A percentile compares a stretch with the other conserved stretches of the same genome.
Conservation (phyloP, 2,113 vertebrate species). For the Ctenomys sociabilis region DNA sequence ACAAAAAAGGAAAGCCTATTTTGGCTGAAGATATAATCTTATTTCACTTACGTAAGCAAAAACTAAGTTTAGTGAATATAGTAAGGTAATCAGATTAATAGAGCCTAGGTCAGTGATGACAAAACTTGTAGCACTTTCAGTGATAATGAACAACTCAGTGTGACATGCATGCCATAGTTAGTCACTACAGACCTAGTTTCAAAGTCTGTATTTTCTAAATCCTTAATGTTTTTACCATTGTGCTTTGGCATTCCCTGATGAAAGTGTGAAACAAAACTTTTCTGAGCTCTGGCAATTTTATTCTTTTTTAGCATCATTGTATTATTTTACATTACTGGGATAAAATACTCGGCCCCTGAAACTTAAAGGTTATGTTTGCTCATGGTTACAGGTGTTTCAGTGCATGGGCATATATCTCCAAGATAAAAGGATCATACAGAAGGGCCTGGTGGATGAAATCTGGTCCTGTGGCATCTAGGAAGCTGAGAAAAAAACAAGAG, state of each 20-base stretch:
- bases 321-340: not conserved
- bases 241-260: slow-evolving; percentile 5
- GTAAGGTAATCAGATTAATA: slow-evolving; percentile 19
- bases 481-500: not conserved
- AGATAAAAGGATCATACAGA: not conserved
- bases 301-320: slow-evolving; percentile 5
- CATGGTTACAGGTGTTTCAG: not conserved
- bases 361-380: not conserved
- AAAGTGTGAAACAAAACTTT: slow-evolving; percentile 56
- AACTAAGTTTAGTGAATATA: slow-evolving; percentile 27
- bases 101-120: not conserved
- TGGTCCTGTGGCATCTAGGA: not conserved
- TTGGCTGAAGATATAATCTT: not conserved
- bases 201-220: slow-evolving; percentile 15
- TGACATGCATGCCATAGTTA: not conserved
- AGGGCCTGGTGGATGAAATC: not conserved
- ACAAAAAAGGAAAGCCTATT: not conserved
- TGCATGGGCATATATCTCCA: not conserved
- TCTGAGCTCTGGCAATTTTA: slow-evolving; percentile 31
- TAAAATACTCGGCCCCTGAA: not conserved
- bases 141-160: not conserved
- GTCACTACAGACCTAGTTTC: not conserved
- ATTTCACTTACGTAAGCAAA: slow-evolving; percentile 9
- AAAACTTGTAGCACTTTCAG: not conserved
- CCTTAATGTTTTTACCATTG: slow-evolving; percentile 25